Evolutionary conservation across 1,140 invertebrate species (phyloP).

Genomic region (Ganaspis sp.): DNA sequence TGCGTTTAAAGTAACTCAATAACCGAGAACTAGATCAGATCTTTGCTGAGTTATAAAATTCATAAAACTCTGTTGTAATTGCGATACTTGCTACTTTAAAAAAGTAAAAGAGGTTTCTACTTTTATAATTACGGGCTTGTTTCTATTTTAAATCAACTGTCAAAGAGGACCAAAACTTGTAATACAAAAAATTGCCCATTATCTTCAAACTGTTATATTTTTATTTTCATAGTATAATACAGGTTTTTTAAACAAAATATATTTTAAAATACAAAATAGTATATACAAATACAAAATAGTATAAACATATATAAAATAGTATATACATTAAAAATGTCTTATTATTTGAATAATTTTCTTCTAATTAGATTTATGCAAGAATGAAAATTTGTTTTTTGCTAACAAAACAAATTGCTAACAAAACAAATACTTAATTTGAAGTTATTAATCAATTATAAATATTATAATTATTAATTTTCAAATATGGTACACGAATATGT

Average conservation of each 20-base stretch:
- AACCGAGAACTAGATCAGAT: not conserved
- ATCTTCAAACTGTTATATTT: too few species aligned
- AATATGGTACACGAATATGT: not conserved
- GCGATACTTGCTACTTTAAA: not conserved
- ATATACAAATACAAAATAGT: too few species aligned
- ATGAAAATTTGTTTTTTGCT: not conserved
- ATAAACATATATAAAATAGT: too few species aligned
- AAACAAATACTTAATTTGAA: too few species aligned
- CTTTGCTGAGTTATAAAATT: not conserved
- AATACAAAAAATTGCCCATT: not conserved
- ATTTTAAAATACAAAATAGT: too few species aligned
- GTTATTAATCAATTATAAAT: too few species aligned
- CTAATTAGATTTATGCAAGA: too few species aligned
- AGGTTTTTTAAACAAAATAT: too few species aligned
- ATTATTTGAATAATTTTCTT: too few species aligned
- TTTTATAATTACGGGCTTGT: not conserved
- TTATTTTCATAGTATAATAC: too few species aligned
- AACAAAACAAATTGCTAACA: not conserved
- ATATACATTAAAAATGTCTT: too few species aligned
- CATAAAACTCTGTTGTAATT: not conserved
- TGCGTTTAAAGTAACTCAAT: not conserved
- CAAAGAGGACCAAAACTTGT: not conserved
- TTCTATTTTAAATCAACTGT: not conserved
- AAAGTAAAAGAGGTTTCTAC: not conserved
- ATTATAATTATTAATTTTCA: not conserved